Evolutionary conservation across 2,113 vertebrate genomes (phyloP).

Genomic region (Crotalus helleri): DNA sequence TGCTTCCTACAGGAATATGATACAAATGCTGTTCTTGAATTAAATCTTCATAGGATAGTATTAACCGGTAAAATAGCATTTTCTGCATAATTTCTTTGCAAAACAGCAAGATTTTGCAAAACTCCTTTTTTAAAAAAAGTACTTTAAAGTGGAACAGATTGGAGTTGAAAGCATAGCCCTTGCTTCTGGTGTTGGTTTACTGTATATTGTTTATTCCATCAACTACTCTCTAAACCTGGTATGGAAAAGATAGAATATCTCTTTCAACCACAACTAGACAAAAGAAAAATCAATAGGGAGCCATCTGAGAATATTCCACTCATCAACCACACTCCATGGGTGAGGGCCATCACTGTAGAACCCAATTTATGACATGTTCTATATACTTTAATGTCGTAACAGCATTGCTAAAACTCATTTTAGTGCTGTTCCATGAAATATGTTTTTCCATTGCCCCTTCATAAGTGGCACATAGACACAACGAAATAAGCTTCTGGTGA

Average conservation of each 20-base stretch:
- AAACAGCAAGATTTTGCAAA: background rate
- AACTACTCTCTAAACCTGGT: background rate
- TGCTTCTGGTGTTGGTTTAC: background rate
- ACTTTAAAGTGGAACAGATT: background rate
- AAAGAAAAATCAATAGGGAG: constrained; percentile 14
- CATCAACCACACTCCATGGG: background rate
- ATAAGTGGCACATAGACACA: background rate
- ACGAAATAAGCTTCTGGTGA: background rate
- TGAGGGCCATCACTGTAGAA: background rate
- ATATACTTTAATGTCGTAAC: background rate
- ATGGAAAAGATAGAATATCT: background rate
- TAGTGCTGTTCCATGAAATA: background rate
- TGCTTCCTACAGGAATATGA: no score
- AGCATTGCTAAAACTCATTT: background rate
- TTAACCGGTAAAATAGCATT: background rate
- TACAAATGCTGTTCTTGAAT: background rate
- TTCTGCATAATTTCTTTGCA: background rate
- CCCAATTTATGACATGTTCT: background rate
- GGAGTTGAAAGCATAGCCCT: background rate
- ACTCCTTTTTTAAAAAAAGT: background rate
- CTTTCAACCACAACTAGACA: constrained; percentile 29
- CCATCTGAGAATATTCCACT: constrained; percentile 16
- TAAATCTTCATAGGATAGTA: background rate
- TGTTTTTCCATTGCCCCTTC: background rate
- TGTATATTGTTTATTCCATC: background rate